Conservation (phyloP, 1,140 invertebrate genomes). For the Apis dorsata region DNA sequence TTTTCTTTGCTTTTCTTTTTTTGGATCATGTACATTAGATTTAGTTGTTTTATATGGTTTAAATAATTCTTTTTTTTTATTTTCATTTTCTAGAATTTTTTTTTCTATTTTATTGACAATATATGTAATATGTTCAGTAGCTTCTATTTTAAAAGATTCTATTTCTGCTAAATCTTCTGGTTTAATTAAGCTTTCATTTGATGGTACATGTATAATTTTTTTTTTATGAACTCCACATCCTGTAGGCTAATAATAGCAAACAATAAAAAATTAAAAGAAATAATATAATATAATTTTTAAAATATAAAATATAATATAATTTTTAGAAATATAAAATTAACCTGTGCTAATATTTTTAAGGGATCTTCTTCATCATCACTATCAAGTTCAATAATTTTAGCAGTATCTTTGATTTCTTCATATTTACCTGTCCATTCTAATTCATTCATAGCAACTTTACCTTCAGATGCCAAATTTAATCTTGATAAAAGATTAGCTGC, state of each 20-base stretch:
- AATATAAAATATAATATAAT: not conserved
- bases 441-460: conserved; percentile 81
- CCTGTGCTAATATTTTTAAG: conserved; percentile 84
- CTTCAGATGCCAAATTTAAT: conserved; percentile 82
- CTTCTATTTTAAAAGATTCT: conserved; percentile 69
- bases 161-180: conserved; percentile 83
- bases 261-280: conserved; percentile 23
- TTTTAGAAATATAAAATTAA: conserved; percentile 47
- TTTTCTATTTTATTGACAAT: conserved; percentile 82
- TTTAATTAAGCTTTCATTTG: conserved; percentile 82
- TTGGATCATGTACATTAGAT: conserved; percentile 82
- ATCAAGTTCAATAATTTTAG: conserved; percentile 79
- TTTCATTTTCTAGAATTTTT: conserved; percentile 67
- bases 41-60: conserved; percentile 85
- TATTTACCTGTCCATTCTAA: conserved; percentile 85
- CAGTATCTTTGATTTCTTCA: conserved; percentile 57
- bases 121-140: conserved; percentile 80
- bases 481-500: conserved; percentile 82
- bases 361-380: conserved; percentile 86
- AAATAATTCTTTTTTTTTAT: conserved; percentile 77
- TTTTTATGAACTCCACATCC: conserved; percentile 82
- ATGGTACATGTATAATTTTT: conserved; percentile 80
- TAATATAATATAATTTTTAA: not conserved
- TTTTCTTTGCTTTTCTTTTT: conserved; percentile 82
- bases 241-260: conserved; percentile 70